Evolutionary conservation across 2,888 invertebrate genomes (phyloP), one percentile per base, ranked within the genome.

Genomic region (Amphimallon solstitiale): DNA sequence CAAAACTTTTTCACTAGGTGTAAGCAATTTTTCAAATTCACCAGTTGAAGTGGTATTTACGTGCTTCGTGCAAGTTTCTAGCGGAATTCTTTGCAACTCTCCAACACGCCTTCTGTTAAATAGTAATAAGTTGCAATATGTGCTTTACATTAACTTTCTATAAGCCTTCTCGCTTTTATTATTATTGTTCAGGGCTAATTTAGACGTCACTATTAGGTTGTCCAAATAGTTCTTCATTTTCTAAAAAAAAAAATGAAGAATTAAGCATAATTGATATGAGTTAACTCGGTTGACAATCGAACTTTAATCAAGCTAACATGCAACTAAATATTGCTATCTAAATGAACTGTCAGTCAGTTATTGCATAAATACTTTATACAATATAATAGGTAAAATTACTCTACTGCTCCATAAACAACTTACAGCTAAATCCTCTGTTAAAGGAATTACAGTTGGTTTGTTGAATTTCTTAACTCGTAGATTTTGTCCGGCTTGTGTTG

Each of bases 381-480:
- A 6, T 40, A 14, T 40, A n/a, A 40, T 23, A 23, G 2, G 66
- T 64, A 37, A 68, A 67, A n/a, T 69, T 17, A 5, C 67, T 60
- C 5, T 4, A 23, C 5, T 40, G 12, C 19, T n/a, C 21, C 21
- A 46, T 19, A 46, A 46, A 19, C 5, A 19, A 56, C 56, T 67
- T 68, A 68, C 67, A 37, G 43, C 46, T 37, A 68, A 62, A 61
- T 70, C 68, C 40, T 67, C 48, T 12, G 68, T 63, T 1, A 65
- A 7, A 6, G 65, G 65, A 40, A 68, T 70, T 12, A 70, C 9
- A 7, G 68, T 68, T 21, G 66, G 63, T 62, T 69, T 70, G 19
- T 69, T 70, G 34, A 69, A 70, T 56, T 34, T 65, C 35, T 70
- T 70, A 21, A 63, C 49, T 15, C 12, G n/a, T 51, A 69, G 56